phyloP scores from a whole-genome alignment of 2,113 vertebrate species.

The Indri indri region DNA sequence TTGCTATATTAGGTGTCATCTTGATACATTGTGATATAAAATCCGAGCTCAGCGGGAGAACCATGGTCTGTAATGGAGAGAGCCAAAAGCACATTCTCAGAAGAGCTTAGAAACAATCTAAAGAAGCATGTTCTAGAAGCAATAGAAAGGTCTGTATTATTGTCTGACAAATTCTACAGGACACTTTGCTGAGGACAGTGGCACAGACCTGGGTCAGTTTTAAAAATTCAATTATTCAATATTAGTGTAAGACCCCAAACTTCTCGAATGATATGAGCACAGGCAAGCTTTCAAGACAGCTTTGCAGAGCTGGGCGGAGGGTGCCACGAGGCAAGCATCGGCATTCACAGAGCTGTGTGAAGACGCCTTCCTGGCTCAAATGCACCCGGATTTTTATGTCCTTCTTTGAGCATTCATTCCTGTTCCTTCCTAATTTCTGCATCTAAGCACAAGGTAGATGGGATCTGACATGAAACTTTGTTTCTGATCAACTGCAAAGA shows the following conservation, averaged over 20 bases:
- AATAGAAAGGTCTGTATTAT: conserved; percentile 1
- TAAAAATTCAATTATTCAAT: background rate
- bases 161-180: conserved; percentile 46
- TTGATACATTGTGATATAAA: background rate
- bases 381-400: background rate
- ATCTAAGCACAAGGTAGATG: conserved; percentile 62
- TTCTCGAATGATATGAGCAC: background rate
- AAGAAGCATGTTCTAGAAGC: conserved; percentile 56
- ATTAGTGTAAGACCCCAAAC: background rate
- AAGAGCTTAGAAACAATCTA: conserved; percentile 64
- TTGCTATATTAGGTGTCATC: background rate
- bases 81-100: conserved; percentile 67
- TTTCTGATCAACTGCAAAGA: conserved; percentile 83
- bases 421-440: conserved; percentile 9
- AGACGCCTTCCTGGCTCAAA: background rate
- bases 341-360: background rate
- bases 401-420: background rate
- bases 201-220: background rate
- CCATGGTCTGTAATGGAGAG: conserved; percentile 31
- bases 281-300: background rate
- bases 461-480: conserved; percentile 77
- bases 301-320: background rate
- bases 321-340: no score
- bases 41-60: background rate
- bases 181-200: background rate